Evolutionary conservation across 1,140 invertebrate genomes (phyloP).

Genomic region (Lepidurus arcticus): DNA sequence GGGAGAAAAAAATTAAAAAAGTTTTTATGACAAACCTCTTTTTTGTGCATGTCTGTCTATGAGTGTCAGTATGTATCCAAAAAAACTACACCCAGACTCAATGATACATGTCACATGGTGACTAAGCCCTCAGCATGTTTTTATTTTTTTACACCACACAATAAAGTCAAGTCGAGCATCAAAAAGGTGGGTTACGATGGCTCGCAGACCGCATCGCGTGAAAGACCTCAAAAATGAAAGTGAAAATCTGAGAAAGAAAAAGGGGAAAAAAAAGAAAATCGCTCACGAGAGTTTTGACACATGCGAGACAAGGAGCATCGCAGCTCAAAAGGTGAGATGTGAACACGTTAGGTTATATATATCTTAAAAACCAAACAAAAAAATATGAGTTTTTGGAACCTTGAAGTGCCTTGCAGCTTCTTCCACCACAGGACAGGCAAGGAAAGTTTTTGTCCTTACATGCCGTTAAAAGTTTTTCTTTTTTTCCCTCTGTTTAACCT

Average conservation of each 20-base stretch:
- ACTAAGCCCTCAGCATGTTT: neutral
- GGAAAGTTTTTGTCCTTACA: neutral
- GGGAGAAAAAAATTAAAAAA: neutral
- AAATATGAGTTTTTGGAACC: neutral
- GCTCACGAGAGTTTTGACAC: neutral
- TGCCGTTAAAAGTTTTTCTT: neutral
- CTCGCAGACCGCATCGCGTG: slow-evolving; percentile 12
- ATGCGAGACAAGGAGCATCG: neutral
- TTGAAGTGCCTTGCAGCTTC: neutral
- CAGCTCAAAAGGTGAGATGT: neutral
- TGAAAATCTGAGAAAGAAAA: neutral
- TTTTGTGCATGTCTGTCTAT: neutral
- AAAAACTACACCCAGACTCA: no score
- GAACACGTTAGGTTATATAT: neutral
- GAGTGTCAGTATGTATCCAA: no score
- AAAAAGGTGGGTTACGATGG: neutral
- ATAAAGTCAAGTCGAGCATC: slow-evolving; percentile 15
- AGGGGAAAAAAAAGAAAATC: no score
- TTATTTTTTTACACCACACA: neutral
- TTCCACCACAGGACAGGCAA: neutral
- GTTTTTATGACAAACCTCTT: neutral
- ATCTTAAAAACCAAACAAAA: neutral
- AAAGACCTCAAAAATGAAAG: neutral
- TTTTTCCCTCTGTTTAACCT: neutral
- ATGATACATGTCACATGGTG: neutral